Base-by-base conservation (phyloP, 2,113 vertebrate species). In the Zootoca vivipara region DNA sequence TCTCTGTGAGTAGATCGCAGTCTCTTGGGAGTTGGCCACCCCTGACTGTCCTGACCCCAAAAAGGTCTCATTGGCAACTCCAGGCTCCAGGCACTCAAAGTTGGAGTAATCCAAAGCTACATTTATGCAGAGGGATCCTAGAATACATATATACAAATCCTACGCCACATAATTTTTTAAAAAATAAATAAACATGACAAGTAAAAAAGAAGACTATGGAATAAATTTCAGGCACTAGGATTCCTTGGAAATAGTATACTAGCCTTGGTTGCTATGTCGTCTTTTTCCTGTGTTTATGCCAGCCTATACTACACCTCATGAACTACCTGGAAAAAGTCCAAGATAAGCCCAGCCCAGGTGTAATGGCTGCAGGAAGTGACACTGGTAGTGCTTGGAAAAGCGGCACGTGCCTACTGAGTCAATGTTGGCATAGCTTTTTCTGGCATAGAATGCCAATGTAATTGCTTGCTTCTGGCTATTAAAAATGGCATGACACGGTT, bases 81-180 rank as follows among this genome's bases (percentile, higher is more conserved):
- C 42, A 33, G 12, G 58, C 16, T 42, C 42, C 30, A 72, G 67
- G 4, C 5, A 4, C 30, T 84, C 10, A 30, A 85, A 22, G 16
- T 3, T n/a, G 46, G 2, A n/a, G 78, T 20, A 18, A n/a, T 64
- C 42, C 24, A 85, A 40, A 2, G 26, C 26, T n/a, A 65, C 64
- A 38, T 33, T 80, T 64, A 18, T 64, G 33, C 20, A 52, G 46
- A 52, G 46, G 46, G 18, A 81, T 81, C 7, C 5, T 15, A 18
- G 22, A 56, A 35, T 20, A 64, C 89, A 56, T 84, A 82, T 70
- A 7, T n/a, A 70, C 38, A 88, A 83, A 89, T 87, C 81, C 56
- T 65, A 73, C 33, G 83, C 79, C 5, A 18, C 40, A 92, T 46
- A 89, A 69, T 0, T 6, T 7, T 73, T 92, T 70, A 78, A 77